Percentiles rank a stretch among this genome's conserved stretches.
phyloP scores from a whole-genome alignment of 2,888 invertebrate genomes.

The Formica aserva region DNA sequence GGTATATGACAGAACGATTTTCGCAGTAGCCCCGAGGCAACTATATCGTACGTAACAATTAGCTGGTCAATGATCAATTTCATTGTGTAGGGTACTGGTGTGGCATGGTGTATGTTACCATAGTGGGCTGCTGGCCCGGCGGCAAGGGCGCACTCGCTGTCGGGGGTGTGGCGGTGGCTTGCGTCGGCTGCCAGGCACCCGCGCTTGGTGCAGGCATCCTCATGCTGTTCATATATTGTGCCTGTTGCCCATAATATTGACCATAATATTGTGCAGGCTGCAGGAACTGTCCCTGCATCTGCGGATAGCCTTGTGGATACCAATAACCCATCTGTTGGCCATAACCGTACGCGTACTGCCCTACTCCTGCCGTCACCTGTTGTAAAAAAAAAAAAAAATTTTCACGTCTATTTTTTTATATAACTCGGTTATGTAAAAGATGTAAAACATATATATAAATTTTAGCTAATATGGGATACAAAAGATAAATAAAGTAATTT shows the following conservation, averaged over 20 bases:
- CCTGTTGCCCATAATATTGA: constrained; percentile 90
- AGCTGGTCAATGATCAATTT: constrained; percentile 82
- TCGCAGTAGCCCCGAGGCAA: constrained; percentile 76
- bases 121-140: constrained; percentile 84
- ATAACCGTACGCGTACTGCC: constrained; percentile 95
- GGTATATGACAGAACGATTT: constrained; percentile 77
- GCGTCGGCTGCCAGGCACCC: constrained; percentile 86
- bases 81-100: constrained; percentile 94
- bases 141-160: constrained; percentile 83
- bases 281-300: constrained; percentile 93
- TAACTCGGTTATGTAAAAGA: background rate
- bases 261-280: constrained; percentile 89
- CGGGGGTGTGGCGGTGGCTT: constrained; percentile 85
- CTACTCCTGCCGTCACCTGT: constrained; percentile 88
- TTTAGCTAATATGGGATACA: background rate
- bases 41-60: constrained; percentile 75
- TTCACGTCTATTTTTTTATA: background rate
- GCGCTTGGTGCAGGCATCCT: constrained; percentile 86
- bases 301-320: constrained; percentile 94
- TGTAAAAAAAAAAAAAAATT: background rate
- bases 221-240: constrained; percentile 86
- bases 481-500: constrained; percentile 9
- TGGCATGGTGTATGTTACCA: constrained; percentile 89
- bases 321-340: constrained; percentile 96
- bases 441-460: background rate